phyloP scores from a whole-genome alignment of 2,888 invertebrate genomes.

The Agrotis puta region DNA sequence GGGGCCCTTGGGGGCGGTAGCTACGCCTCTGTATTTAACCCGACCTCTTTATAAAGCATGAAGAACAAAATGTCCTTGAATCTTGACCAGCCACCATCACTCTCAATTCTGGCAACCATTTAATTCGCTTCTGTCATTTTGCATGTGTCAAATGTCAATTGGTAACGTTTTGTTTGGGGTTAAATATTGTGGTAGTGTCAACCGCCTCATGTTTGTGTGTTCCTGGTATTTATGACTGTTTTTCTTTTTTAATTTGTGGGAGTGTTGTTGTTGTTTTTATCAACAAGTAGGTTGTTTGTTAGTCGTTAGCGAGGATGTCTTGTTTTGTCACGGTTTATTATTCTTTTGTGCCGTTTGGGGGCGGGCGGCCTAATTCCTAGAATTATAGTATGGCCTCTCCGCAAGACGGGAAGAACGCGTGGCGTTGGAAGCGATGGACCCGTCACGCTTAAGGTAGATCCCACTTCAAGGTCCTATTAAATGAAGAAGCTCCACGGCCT shows the following conservation, averaged over 20 bases:
- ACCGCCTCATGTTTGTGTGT: constrained; percentile 51
- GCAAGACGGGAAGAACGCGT: no score
- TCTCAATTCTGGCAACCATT: constrained; percentile 71
- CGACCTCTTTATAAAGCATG: constrained; percentile 59
- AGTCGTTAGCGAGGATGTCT: background rate
- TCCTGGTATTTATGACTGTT: constrained; percentile 54
- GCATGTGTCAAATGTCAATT: constrained; percentile 73
- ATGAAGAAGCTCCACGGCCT: no score
- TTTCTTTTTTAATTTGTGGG: constrained; percentile 7
- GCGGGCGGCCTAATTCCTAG: no score
- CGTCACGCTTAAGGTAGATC: no score
- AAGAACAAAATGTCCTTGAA: constrained; percentile 71
- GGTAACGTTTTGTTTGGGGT: constrained; percentile 62
- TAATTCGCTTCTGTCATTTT: constrained; percentile 76
- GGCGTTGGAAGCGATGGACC: no score
- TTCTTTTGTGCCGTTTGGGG: no score
- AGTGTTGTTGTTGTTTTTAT: constrained; percentile 27
- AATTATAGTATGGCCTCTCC: no score
- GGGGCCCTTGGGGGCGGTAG: no score
- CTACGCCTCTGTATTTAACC: no score
- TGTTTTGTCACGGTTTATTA: no score
- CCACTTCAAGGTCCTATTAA: no score
- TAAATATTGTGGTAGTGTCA: constrained; percentile 65
- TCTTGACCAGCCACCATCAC: constrained; percentile 70
- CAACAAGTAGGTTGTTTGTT: background rate